These are phyloP conservation scores for Setophaga petechia DNA, from an alignment of 2,113 vertebrate genomes.

Conservation along the genomic window DNA sequence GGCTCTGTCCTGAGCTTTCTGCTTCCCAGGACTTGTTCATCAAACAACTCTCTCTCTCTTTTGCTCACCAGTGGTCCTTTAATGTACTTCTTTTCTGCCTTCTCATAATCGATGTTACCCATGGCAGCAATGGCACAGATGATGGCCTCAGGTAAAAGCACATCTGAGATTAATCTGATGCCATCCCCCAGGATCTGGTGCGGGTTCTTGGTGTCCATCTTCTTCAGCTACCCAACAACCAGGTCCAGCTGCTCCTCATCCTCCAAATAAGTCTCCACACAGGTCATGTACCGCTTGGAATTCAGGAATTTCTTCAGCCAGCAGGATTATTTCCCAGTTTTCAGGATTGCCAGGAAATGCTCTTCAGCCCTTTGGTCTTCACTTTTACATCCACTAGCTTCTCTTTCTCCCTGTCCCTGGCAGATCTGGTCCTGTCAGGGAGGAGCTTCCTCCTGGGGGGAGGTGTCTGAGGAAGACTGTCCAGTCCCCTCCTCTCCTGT, in stretches of 20 bases:
- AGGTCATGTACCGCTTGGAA: constrained; percentile 62
- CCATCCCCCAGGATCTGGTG: constrained; percentile 60
- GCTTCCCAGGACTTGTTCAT: constrained; percentile 69
- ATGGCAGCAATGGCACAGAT: constrained; percentile 88
- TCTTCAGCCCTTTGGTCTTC: constrained; percentile 79
- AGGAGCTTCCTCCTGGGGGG: constrained; percentile 78
- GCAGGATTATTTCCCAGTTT: constrained; percentile 78
- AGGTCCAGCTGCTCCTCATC: constrained; percentile 87
- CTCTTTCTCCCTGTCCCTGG: constrained; percentile 87
- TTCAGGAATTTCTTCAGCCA: constrained; percentile 83
- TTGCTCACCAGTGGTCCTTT: constrained; percentile 84
- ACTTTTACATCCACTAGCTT: constrained; percentile 90
- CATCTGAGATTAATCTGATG: constrained; percentile 85
- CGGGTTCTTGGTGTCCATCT: constrained; percentile 37
- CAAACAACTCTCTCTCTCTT: constrained; percentile 77
- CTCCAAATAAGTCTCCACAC: constrained; percentile 85
- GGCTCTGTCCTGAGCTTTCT: constrained; percentile 14
- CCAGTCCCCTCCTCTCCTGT: background rate
- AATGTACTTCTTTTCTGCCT: constrained; percentile 83
- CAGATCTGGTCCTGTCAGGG: constrained; percentile 87
- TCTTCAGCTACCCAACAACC: constrained; percentile 83
- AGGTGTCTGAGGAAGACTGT: background rate
- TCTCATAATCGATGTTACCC: constrained; percentile 82
- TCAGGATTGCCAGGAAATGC: constrained; percentile 83
- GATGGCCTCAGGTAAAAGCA: constrained; percentile 92